Percentiles rank a stretch among this genome's conserved stretches.
Evolutionary conservation across 2,113 vertebrate genomes (phyloP).

Genomic region (Ariopsis seemanni): DNA sequence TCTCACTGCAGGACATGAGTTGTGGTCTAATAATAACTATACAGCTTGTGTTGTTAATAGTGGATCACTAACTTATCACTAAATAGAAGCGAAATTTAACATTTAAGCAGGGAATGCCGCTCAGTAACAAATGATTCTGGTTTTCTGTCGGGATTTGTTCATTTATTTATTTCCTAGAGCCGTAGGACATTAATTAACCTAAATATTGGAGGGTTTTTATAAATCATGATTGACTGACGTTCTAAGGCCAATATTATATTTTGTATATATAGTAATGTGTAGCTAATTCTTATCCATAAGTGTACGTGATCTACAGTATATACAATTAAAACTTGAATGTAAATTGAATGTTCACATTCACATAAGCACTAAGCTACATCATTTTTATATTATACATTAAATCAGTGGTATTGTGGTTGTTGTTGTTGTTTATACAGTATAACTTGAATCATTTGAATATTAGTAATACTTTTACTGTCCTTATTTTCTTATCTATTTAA

Average conservation of each 20-base stretch:
- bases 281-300: background rate
- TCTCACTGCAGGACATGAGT: background rate
- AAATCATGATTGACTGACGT: background rate
- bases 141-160: background rate
- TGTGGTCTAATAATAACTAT: background rate
- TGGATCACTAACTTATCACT: background rate
- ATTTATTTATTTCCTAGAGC: background rate
- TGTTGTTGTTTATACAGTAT: too few species aligned
- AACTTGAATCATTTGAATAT: too few species aligned
- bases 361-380: background rate
- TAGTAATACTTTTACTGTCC: too few species aligned
- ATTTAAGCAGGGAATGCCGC: background rate
- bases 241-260: background rate
- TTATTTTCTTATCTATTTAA: too few species aligned
- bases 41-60: background rate
- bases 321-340: background rate
- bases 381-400: background rate
- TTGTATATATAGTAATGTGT: background rate
- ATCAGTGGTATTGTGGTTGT: too few species aligned
- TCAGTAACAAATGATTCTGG: background rate
- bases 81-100: background rate
- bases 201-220: background rate
- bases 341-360: background rate
- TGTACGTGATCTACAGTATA: background rate
- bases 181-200: background rate